Base-by-base conservation (phyloP, 2,113 vertebrate species). In the Eonycteris spelaea region DNA sequence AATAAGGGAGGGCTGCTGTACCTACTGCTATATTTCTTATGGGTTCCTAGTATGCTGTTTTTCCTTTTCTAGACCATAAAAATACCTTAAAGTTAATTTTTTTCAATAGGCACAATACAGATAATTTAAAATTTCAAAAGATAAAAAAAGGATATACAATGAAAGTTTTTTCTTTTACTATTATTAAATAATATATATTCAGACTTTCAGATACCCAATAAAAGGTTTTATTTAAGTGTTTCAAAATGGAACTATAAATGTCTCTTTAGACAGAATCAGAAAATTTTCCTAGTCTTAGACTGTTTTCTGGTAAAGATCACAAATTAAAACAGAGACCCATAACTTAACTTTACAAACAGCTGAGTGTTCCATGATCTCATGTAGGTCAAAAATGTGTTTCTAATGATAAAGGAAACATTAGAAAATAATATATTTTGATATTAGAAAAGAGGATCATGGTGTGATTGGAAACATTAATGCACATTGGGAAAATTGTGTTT, bases 181-280 rank as follows among this genome's bases (percentile, higher is more conserved):
- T 84, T 73, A 70, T 40, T 57, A 84, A 94, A 24, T 51, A 51
- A 59, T 94, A 18, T 24, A 89, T 73, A 59, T 78, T 74, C 73
- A 83, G 40, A 84, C 35, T 89, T 89, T 88, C 73, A 93, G 28
- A 59, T 71, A 70, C 33, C 84, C 77, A 87, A 1, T n/a, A 40
- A 91, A 86, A 92, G 65, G 1, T 55, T 55, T 71, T 68, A 74
- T 30, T 68, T 80, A 92, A 89, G 40, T 77, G 40, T 90, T 96
- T 86, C 59, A 51, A 95, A 89, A 78, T 70, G 21, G 30, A 95
- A 70, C 30, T 86, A 3, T 86, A 92, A 96, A 68, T 91, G 21
- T 68, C n/a, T 85, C 14, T 73, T 93, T 57, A 63, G 73, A 85
- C 43, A 95, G 75, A 93, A 91, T 80, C 9, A 59, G 40, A 94